Evolutionary conservation across 2,113 vertebrate genomes (phyloP), one percentile per base, ranked within the genome.

Genomic region (human): DNA sequence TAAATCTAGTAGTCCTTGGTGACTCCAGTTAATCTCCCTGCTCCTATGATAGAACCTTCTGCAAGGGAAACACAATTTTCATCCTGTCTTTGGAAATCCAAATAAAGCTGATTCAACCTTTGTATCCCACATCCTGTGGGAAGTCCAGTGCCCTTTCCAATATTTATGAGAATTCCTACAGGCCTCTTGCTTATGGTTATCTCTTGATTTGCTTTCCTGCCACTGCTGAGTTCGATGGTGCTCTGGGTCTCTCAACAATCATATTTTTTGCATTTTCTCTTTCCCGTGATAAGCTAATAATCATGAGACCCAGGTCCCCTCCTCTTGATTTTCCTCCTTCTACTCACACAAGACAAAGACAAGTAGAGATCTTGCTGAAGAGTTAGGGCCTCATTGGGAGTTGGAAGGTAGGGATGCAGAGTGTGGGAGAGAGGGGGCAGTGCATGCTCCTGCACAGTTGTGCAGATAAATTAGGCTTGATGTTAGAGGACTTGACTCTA

Each of bases 121-220:
- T 61, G n/a, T 11, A n/a, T 38, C 68, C 52, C 50, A 78, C 52
- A 94, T 86, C 87, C 87, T 75, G 83, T 89, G 88, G 73, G 80
- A 68, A 82, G 82, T 75, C 68, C 64, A 30, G 61, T 18, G 32
- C 14, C 64, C 30, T 95, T 86, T 85, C 27, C 40, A 78, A 32
- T 55, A 68, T 43, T 72, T 64, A 13, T 5, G 64, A 81, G 50
- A 92, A 94, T 87, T 78, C 48, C 43, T 73, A 30, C 10, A 25
- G 76, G 16, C 35, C 40, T 89, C 7, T 43, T 82, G 48, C 82
- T 93, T 45, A 27, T 72, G 55, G 4, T 64, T 91, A 50, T 35
- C 22, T 16, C 66, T 89, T 76, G 82, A 85, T 92, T 93, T 59
- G 86, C 76, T 85, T 96, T 91, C 43, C 78, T 85, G 61, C 57